Evolutionary conservation across 2,797 vertebrate species (phyloP), one percentile per base, ranked within the genome.

Genomic region (Silurus lanzhouensis): DNA sequence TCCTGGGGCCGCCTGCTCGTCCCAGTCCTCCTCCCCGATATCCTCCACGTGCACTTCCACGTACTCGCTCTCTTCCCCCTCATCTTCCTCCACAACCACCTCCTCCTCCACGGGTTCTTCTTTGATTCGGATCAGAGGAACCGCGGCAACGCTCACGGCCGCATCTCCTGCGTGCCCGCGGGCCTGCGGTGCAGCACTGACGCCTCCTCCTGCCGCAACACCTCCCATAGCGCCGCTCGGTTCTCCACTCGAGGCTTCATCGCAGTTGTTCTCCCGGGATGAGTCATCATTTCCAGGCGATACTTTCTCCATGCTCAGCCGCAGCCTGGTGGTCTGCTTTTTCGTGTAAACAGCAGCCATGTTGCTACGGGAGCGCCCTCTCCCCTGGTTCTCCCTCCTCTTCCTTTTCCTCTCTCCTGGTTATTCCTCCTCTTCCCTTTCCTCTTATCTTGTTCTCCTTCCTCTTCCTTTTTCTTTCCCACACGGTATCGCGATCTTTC

Each of bases 341-440:
- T 57, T 76, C 15, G 88, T 66, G 83, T 87, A 89, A 89, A 90
- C 90, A 88, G 85, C 89, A 88, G 91, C 90, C 91, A 92, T 92
- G 71, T 86, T 87, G 86, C 74, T 84, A 46, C 9, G 44, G 60
- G 63, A 81, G 22, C 78, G 1, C 22, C n/a, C 77, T 20, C 25
- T 31, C 27, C 13, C 55, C 25, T 6, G 14, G 3, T 58, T 58
- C 57, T 20, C 60, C 17, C 60, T 0, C 60, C 3, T 10, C 64
- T 25, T n/a, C 82, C 67, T 77, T 52, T 71, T 8, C 5, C n/a
- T 17, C 71, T 31, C 27, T 55, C 64, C 38, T 38, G 38, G 38
- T 38, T 38, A 38, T 38, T 38, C 38, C 38, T 38, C 38, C 38
- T 38, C 38, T 38, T 60, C 66, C 7, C 71, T 14, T 31, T 72